Base-by-base conservation (phyloP, 2,113 vertebrate species). In the Percina caprodes region DNA sequence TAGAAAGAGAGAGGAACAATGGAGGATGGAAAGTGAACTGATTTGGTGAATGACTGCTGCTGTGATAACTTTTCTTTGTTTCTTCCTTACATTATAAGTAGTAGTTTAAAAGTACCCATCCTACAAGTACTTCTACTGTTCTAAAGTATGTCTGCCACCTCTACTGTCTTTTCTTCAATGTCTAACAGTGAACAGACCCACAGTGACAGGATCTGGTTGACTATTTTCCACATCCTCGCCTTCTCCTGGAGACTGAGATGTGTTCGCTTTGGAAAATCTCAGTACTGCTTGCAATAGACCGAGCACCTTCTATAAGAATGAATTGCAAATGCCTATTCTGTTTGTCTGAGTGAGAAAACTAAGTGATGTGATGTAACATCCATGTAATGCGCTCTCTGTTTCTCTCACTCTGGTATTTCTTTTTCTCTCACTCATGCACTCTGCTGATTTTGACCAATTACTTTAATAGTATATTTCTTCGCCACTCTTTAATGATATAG, bases 281-380 rank as follows among this genome's bases (percentile, higher is more conserved):
- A n/a, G 76, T 26, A 21, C 46, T 63, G 24, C 79, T 77, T 72
- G 55, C 81, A 75, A 51, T 52, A 75, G 73, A 42, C 46, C 7
- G 74, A 48, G 33, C 48, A 51, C 15, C 6, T 13, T 66, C 66
- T 61, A 45, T 65, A 35, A 67, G 51, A 60, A 21, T 56, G 13
- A 7, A 42, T 63, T 60, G 45, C 61, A 67, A 15, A 48, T 42
- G 74, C 49, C 63, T 58, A 16, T 69, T 82, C 59, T 87, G 85
- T 91, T 92, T 92, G 91, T 90, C 67, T 58, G 70, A 80, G 73
- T 42, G 79, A 59, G 78, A 77, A 86, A 93, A 86, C 85, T 82
- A 87, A 92, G 88, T 82, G 87, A 87, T 88, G 83, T 92, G 93
- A 93, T 90, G 92, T 86, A 89, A 93, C 85, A 82, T 90, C 82